Evolutionary conservation across 1,140 invertebrate species (phyloP), one percentile per base, ranked within the genome.

Genomic region (Schlechtendalia chinensis): DNA sequence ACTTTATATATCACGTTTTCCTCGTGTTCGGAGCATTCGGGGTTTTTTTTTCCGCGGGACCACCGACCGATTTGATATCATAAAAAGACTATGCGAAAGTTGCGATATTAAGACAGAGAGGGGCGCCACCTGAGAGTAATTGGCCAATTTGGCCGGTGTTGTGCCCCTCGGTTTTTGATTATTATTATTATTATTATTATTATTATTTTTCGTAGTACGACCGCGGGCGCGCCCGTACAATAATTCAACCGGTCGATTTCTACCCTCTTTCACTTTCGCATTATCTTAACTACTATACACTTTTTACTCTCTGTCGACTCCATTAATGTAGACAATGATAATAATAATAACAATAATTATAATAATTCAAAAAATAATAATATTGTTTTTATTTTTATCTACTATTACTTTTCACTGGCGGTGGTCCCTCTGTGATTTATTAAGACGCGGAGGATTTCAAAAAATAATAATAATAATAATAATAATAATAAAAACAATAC

Each of bases 71-170:
- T 67, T 67, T 45, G 50, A 71, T 50, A 71, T 71, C 67, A 50
- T 71, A 39, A 27, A 24, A 50, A 50, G 22, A 24, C 47, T 71
- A 27, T 53, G 47, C 67, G 50, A 53, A 71, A 71, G 67, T 71
- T 71, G 24, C 14, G 29, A 19, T 47, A 77, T 77, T 77, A 61
- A 47, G 58, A 50, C 47, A 32, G 39, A 27, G 74, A 22, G 24
- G 74, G n/a, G 32, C 74, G 24, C 74, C 74, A 77, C 74, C 74
- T 77, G 74, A 77, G 56, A 77, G 56, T 77, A 77, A 77, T 77
- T 77, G 74, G 74, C 54, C 74, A 77, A 77, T 77, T 77, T 61
- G 1, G 74, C 32, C 32, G 56, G 32, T 24, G 54, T 77, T 61
- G n/a, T n/a, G n/a, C 27, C 50, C 72, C 22, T 61, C 32, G 74